These are phyloP conservation scores for Ophthalmolycus amberensis DNA, from an alignment of 2,113 vertebrate genomes.

Conservation along the genomic window DNA sequence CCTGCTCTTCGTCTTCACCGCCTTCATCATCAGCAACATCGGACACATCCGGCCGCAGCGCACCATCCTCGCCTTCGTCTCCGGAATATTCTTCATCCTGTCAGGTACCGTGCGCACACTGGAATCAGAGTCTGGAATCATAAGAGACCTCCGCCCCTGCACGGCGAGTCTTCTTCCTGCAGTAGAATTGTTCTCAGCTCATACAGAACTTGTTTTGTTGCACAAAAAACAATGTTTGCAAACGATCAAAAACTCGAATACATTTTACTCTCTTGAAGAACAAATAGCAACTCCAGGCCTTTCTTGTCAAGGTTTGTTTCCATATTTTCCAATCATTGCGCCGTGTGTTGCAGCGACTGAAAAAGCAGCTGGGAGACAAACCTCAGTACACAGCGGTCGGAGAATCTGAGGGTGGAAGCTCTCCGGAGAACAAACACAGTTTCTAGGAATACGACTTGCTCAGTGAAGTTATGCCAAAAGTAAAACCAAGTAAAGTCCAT, in stretches of 20 bases:
- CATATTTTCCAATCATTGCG: constrained; percentile 40
- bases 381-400: constrained; percentile 7
- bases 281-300: not conserved
- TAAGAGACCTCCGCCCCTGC: not conserved
- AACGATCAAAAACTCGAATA: not conserved
- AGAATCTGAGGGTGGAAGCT: constrained; percentile 9
- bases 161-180: not conserved
- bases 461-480: not conserved
- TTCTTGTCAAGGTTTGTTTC: constrained; percentile 28
- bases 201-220: not conserved
- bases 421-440: not conserved
- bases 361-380: constrained; percentile 27
- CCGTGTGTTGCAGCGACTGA: not conserved
- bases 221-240: not conserved
- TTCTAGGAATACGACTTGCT: not conserved
- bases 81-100: constrained; percentile 94
- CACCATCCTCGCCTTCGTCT: constrained; percentile 92
- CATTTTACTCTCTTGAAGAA: not conserved
- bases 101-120: constrained; percentile 81
- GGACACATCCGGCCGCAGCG: constrained; percentile 92
- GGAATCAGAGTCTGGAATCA: not conserved
- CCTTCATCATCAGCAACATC: constrained; percentile 93
- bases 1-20: constrained; percentile 93
- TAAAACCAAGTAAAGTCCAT: constrained; percentile 5
- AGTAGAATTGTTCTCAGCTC: not conserved